phyloP scores from a whole-genome alignment of 2,113 vertebrate genomes.

The Xenopus tropicalis region UCB_Xtro_10.0 CM004451.2:53638001-53638500 shows the following conservation, averaged over 20 bases:
- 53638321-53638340: constrained; percentile 20
- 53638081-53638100: too few relatives aligned
- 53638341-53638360: constrained; percentile 7
- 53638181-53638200: constrained; percentile 1
- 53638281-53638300: constrained; percentile 15
- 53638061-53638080: too few relatives aligned
- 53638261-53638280: constrained; percentile 20
- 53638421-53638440: neutral
- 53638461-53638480: too few relatives aligned
- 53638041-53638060: too few relatives aligned
- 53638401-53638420: neutral
- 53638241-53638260: constrained; percentile 39
- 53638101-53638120: too few relatives aligned
- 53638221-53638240: neutral
- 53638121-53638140: too few relatives aligned
- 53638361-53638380: constrained; percentile 1
- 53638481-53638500: too few relatives aligned
- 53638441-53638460: too few relatives aligned
- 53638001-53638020: too few relatives aligned
- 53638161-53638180: neutral
- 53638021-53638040: too few relatives aligned
- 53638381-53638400: neutral
- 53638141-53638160: neutral
- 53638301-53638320: constrained; percentile 1
- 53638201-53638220: constrained; percentile 18